phyloP scores from a whole-genome alignment of 2,888 invertebrate genomes.

The Aethes cnicana region DNA sequence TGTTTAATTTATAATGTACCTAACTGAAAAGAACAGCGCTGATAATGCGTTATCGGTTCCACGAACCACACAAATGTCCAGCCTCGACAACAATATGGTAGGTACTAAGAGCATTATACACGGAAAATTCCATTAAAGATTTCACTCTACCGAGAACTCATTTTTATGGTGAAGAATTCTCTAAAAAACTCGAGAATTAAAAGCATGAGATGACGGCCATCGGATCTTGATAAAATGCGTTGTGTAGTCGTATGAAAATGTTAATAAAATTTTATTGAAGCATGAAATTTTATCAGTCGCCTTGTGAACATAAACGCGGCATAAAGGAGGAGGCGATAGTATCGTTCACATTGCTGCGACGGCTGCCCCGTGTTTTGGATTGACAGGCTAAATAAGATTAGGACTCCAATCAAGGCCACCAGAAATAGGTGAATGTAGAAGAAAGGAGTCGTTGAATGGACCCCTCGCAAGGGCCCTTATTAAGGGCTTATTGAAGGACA shows the following conservation, averaged over 20 bases:
- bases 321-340: constrained; percentile 65
- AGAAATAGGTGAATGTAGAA: constrained; percentile 63
- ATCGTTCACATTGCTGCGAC: too few relatives aligned
- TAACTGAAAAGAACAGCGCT: constrained; percentile 21
- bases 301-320: constrained; percentile 50
- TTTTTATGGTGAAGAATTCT: constrained; percentile 2
- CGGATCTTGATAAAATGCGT: constrained; percentile 4
- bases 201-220: not conserved
- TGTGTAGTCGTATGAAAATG: constrained; percentile 34
- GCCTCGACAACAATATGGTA: constrained; percentile 16
- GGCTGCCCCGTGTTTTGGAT: too few relatives aligned
- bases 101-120: constrained; percentile 9
- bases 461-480: constrained; percentile 66
- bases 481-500: constrained; percentile 74
- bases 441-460: constrained; percentile 66
- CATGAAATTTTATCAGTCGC: constrained; percentile 63
- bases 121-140: constrained; percentile 17
- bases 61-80: constrained; percentile 11
- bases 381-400: constrained; percentile 70
- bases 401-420: constrained; percentile 74
- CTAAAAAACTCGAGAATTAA: not conserved
- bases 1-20: constrained; percentile 14
- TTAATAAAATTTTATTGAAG: constrained; percentile 57
- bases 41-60: constrained; percentile 28
- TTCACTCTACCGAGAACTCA: constrained; percentile 1